Conservation (phyloP, 1,140 invertebrate genomes). For the Augochlora pura region DNA sequence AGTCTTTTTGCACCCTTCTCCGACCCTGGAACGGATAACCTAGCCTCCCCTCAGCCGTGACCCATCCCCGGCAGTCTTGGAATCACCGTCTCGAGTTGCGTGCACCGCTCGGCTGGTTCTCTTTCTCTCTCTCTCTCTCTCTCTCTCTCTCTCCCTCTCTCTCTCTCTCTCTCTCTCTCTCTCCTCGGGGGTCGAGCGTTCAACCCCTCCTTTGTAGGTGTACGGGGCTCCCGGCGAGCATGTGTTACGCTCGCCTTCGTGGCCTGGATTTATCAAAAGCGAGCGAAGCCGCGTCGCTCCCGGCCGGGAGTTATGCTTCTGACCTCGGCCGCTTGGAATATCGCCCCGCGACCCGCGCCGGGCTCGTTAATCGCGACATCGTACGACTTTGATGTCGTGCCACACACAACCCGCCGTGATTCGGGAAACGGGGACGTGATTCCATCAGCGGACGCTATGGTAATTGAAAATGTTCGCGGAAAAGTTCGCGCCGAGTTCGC, state of each 20-base stretch:
- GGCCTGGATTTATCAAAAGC: slow-evolving; percentile 64
- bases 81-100: slow-evolving; percentile 73
- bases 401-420: neutral
- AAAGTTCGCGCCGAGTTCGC: neutral
- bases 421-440: slow-evolving; percentile 12
- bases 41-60: slow-evolving; percentile 38
- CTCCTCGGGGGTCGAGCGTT: slow-evolving; percentile 18
- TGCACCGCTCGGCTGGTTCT: slow-evolving; percentile 43
- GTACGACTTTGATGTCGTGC: neutral
- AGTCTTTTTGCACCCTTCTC: slow-evolving; percentile 42
- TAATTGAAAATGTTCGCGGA: neutral
- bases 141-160: too few relatives aligned
- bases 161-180: too few relatives aligned
- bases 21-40: slow-evolving; percentile 26
- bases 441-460: neutral
- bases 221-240: slow-evolving; percentile 14
- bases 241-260: slow-evolving; percentile 53
- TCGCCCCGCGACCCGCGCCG: neutral
- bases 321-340: slow-evolving; percentile 10
- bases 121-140: too few relatives aligned
- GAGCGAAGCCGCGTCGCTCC: slow-evolving; percentile 11
- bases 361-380: slow-evolving; percentile 3
- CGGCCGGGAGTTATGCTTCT: slow-evolving; percentile 20
- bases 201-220: slow-evolving; percentile 50
- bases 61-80: slow-evolving; percentile 51